Percentiles rank a stretch among this genome's conserved stretches.
These are phyloP conservation scores for Protonemura montana DNA, from an alignment of 2,888 invertebrate genomes.

Conservation along the genomic window DNA sequence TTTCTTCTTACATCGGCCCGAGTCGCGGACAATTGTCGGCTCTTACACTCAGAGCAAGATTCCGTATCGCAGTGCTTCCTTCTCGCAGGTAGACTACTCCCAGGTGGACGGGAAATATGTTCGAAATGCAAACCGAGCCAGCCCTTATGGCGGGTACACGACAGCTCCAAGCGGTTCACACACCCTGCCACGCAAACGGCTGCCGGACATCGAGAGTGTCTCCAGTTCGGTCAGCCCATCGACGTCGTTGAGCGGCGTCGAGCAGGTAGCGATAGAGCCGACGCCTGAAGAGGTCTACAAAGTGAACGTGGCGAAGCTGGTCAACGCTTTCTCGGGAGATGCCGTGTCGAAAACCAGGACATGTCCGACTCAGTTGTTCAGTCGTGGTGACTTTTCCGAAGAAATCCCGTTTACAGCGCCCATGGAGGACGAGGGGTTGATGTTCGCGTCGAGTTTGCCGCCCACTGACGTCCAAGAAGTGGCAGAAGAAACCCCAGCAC, in stretches of 20 bases:
- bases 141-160: conserved; percentile 46
- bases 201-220: conserved; percentile 40
- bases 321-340: not conserved
- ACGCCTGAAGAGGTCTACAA: not conserved
- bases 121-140: conserved; percentile 40
- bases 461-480: conserved; percentile 54
- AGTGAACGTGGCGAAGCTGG: not conserved
- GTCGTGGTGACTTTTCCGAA: not conserved
- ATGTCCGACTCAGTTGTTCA: not conserved
- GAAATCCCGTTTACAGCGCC: not conserved
- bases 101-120: conserved; percentile 69
- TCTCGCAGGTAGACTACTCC: conserved; percentile 83
- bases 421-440: not conserved
- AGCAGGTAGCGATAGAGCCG: conserved; percentile 32
- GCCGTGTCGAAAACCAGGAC: not conserved
- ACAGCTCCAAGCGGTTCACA: conserved; percentile 49
- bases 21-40: conserved; percentile 68
- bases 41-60: conserved; percentile 72
- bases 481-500: conserved; percentile 48
- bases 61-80: conserved; percentile 84
- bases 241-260: conserved; percentile 54
- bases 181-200: conserved; percentile 52
- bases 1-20: conserved; percentile 64
- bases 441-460: not conserved
- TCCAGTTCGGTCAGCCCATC: conserved; percentile 64